Base-by-base conservation (phyloP, 2,888 invertebrate genomes). In the Blera fallax region DNA sequence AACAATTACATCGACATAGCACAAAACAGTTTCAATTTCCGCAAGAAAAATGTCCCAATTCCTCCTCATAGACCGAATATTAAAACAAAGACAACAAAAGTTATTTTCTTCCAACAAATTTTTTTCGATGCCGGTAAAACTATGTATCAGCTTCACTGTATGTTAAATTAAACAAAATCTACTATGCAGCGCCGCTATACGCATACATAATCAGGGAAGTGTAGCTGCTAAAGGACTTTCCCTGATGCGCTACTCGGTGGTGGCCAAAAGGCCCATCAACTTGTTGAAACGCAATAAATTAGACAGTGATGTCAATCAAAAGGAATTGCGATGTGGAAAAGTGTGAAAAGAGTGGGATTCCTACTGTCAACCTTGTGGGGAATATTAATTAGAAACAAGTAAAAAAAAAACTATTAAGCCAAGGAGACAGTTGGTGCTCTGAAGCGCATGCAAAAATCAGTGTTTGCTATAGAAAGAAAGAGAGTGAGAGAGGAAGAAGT, bases 281-380 rank as follows among this genome's bases (percentile, higher is more conserved):
- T 37, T 16, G 37, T 54, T 60, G 54, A 48, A 50, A 45, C 21
- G 62, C 54, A 52, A 50, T 50, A 56, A 79, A 84, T 65, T 76
- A 45, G 64, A 84, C 73, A 73, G 56, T 32, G 11, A 50, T 70
- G 80, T 65, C 80, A 80, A 70, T 80, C 70, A 69, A 50, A 48
- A 40, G 48, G 18, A 67, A 24, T 54, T 60, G 54, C 52, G 60
- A 48, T 67, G 60, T 83, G 40, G 32, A 72, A 79, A 67, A 76
- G 76, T 67, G 65, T 64, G 64, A 77, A 67, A 56, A 69, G 62
- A 64, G 65, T 70, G 48, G 40, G 56, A 74, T 64, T 69, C 48
- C 72, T 54, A 34, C 34, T 64, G 56, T 69, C 74, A 56, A 10
- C 43, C n/a, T 52, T 40, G 64, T 37, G 18, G 27, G 76, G 81